Base-by-base conservation (phyloP, 2,797 vertebrate genomes). In the Spheniscus humboldti region DNA sequence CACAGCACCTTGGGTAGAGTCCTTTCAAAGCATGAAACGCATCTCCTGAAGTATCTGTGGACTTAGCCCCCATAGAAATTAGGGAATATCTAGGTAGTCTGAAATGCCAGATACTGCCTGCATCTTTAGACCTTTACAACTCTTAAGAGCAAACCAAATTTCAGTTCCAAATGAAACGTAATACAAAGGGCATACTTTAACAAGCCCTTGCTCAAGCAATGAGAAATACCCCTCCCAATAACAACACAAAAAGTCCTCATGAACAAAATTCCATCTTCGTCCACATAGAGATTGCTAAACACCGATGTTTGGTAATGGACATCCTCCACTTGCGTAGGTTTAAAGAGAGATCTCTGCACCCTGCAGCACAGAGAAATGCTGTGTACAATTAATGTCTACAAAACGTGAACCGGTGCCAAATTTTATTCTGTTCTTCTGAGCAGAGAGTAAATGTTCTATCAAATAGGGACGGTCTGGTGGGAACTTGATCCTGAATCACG, bases 261-360 rank as follows among this genome's bases (percentile, higher is more conserved):
- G 13, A 45, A 5, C 8, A 43, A 45, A 66, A 24, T 43, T 43
- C 18, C 14, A 6, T 22, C 30, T 47, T 69, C 43, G 9, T 18
- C 24, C 9, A 19, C 4, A 8, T 0, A 30, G 20, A 56, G 20
- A 23, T 3, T 77, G 33, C 2, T 66, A 8, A 55, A 43, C 14
- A 63, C 4, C 8, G 1, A 4, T 3, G 7, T 24, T 6, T 11
- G 7, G 4, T 31, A 52, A 9, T 11, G 18, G 5, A 23, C 31
- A 67, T 20, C 3, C 43, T 63, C 45, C 10, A 13, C 17, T 52
- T 72, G 33, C 15, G 7, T 2, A 62, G 25, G 3, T 53, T 59
- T 62, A 47, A 68, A 52, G 30, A 28, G 27, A 55, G 5, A 37
- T 27, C 6, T 67, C 39, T 67, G 37, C 62, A 56, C 9, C 3